Conservation (phyloP, 2,888 invertebrate species). For the Caenorhabditis wallacei region DNA sequence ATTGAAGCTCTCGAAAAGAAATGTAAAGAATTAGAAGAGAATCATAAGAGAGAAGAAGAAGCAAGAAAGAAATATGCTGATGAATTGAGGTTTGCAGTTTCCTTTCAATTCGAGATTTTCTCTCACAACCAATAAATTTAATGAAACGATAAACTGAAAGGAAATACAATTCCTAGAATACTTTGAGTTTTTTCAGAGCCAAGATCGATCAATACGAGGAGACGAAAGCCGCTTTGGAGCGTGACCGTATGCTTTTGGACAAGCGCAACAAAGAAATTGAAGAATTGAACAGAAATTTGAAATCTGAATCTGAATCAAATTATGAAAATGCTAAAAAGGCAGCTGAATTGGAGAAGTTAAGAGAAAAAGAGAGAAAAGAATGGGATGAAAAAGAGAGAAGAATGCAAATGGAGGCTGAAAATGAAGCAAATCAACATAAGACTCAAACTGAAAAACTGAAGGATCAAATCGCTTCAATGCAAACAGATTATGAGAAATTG, state of each 20-base stretch:
- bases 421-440: slow-evolving; percentile 66
- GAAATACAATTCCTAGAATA: too few relatives aligned
- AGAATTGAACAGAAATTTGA: slow-evolving; percentile 71
- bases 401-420: slow-evolving; percentile 73
- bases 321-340: slow-evolving; percentile 72
- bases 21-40: slow-evolving; percentile 71
- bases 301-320: slow-evolving; percentile 69
- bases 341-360: slow-evolving; percentile 68
- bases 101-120: too few relatives aligned
- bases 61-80: slow-evolving; percentile 72
- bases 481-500: slow-evolving; percentile 67
- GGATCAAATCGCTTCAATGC: slow-evolving; percentile 64
- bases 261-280: slow-evolving; percentile 78
- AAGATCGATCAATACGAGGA: slow-evolving; percentile 73
- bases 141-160: too few relatives aligned
- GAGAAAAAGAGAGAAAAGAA: slow-evolving; percentile 71
- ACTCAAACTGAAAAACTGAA: slow-evolving; percentile 66
- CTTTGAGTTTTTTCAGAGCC: slow-evolving; percentile 43
- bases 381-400: slow-evolving; percentile 72
- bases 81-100: slow-evolving; percentile 59
- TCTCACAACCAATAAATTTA: too few relatives aligned
- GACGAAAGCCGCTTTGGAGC: slow-evolving; percentile 72
- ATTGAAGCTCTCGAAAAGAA: slow-evolving; percentile 88
- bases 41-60: slow-evolving; percentile 68
- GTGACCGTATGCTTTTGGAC: slow-evolving; percentile 73